Base-by-base conservation (phyloP, 1,140 invertebrate species). In the Onthophagus taurus region DNA sequence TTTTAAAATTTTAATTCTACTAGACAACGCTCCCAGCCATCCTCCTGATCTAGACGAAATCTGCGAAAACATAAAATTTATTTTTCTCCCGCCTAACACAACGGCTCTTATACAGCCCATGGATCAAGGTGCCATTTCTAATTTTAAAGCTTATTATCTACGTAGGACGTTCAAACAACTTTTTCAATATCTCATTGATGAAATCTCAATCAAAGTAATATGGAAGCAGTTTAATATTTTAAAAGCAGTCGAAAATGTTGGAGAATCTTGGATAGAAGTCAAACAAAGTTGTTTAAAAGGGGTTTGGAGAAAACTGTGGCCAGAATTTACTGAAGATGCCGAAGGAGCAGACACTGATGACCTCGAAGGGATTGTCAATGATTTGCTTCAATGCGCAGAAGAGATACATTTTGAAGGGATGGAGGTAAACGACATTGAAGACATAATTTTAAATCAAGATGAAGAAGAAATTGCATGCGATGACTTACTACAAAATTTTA, bases 131-230 rank as follows among this genome's bases (percentile, higher is more conserved):
- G 24, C 24, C 13, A 37, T 37, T n/a, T 12, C 20, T 4, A 21
- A 12, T 19, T 21, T 37, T 9, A 37, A 37, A 12, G 35, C 35
- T 9, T 21, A 37, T 23, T 37, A 37, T 37, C n/a, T n/a, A n/a
- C n/a, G n/a, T n/a, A n/a, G n/a, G n/a, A n/a, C n/a, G n/a, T 37
- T 37, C 35, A n/a, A 37, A 21, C 14, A 21, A 21, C 11, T 37
- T 9, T 12, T 37, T 17, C 19, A 37, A 20, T 21, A 37, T 16
- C 20, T 37, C 3, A 11, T 37, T 19, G 35, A 37, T 11, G 18
- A 21, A 19, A 36, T 4, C 24, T 2, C 18, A 3, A 21, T 37
- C 13, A 21, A 37, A 21, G 18, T 12, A 11, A 12, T 16, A 21
- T 11, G 35, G 9, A 12, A 7, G 16, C 20, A 21, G n/a, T 21